phyloP scores from a whole-genome alignment of 2,888 invertebrate species.

The Rugalucina vietnamica region DNA sequence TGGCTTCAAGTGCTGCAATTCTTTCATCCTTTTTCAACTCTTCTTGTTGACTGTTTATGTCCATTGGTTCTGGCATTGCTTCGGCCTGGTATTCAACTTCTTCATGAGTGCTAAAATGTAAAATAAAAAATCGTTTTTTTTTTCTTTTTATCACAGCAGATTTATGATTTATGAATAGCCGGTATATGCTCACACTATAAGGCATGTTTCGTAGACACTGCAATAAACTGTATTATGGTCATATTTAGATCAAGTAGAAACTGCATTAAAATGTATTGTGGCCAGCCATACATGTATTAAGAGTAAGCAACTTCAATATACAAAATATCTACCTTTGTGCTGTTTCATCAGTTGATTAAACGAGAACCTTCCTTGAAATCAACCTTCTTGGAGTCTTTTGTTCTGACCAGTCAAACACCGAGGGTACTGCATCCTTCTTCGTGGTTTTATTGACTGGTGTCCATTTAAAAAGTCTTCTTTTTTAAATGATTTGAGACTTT shows the following conservation, averaged over 20 bases:
- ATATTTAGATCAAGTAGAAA: not conserved
- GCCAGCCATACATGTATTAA: not conserved
- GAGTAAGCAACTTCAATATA: not conserved
- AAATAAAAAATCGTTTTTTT: not conserved
- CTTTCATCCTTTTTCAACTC: not conserved
- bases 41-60: not conserved
- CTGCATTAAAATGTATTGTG: not conserved
- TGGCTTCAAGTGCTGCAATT: not conserved
- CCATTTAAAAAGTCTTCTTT: too few species aligned
- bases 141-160: not conserved
- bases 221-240: not conserved
- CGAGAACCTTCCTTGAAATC: not conserved
- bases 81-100: not conserved
- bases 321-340: not conserved
- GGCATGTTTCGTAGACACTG: not conserved
- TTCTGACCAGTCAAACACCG: slow-evolving; percentile 27
- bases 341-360: not conserved
- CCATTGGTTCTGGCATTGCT: not conserved
- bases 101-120: not conserved
- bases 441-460: slow-evolving; percentile 19
- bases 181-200: not conserved
- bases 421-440: not conserved
- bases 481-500: too few species aligned
- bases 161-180: not conserved
- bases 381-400: not conserved